Base-by-base conservation (phyloP, 2,888 invertebrate genomes). In the Sinotaia quadrata region DNA sequence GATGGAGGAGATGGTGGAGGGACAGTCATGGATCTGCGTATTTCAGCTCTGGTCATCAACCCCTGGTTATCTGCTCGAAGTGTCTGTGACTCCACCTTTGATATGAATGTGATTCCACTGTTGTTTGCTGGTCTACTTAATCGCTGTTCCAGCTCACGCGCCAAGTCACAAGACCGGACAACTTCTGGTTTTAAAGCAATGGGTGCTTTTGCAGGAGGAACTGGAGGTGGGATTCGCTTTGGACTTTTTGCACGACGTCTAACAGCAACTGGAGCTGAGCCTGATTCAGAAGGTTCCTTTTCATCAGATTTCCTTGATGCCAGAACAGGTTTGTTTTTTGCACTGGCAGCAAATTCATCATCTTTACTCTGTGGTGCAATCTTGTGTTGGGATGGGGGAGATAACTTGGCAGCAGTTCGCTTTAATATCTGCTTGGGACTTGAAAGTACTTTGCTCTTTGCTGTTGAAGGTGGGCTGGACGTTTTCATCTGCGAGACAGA, bases 181-280 rank as follows among this genome's bases (percentile, higher is more conserved):
- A 75, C 74, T 21, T 68, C 56, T 15, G 59, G 51, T 15, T 72
- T 68, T 29, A 73, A 73, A 18, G 75, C 75, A 51, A 76, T 67
- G 4, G 75, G 74, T 0, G 72, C 56, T n/a, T 79, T 52, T 8
- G 77, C 68, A 2, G 76, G 77, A 7, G 77, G 71, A 2, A 69
- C 68, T 8, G 84, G 82, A 2, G 84, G 81, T 2, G 77, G 73
- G 29, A 71, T 71, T 36, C 82, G 74, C 63, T 84, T 84, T 4
- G 84, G 84, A 66, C 82, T 83, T 68, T 84, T 84, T 8, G 82
- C 77, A 57, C 82, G 67, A 33, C 81, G 74, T 41, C 80, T 67
- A 7, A 81, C 76, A 7, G 80, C 73, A 33, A 66, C 72, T 29
- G 75, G 72, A 21, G 78, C 77, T 15, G 72, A 34, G n/a, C 54